Evolutionary conservation across 1,140 invertebrate genomes (phyloP).

Genomic region (Chionoecetes opilio): DNA sequence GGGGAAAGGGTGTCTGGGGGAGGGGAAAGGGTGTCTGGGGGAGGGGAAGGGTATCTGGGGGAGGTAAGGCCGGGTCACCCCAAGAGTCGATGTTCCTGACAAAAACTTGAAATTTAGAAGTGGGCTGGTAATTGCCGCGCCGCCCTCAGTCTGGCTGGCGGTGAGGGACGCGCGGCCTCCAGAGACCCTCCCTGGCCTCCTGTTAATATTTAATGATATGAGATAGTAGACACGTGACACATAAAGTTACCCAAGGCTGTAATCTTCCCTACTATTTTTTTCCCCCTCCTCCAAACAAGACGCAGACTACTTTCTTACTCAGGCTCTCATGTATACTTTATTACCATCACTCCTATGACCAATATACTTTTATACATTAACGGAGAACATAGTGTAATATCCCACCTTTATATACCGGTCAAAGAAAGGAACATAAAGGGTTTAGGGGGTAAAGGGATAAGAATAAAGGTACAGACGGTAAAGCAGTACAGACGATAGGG

Average conservation of each 20-base stretch:
- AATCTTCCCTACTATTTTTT: slow-evolving; percentile 12
- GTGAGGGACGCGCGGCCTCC: not conserved
- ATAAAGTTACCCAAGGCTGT: not conserved
- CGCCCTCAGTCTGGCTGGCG: not conserved
- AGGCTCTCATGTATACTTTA: no score
- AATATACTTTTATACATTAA: not conserved
- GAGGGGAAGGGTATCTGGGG: not conserved
- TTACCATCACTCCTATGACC: not conserved
- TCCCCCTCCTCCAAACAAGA: not conserved
- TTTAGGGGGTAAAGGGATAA: no score
- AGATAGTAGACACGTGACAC: slow-evolving; percentile 8
- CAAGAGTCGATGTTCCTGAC: not conserved
- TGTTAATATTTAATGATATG: slow-evolving; percentile 31
- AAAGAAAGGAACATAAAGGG: not conserved
- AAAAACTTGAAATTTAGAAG: slow-evolving; percentile 31
- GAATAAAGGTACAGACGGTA: not conserved
- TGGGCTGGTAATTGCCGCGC: not conserved
- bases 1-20: no score
- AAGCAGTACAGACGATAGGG: not conserved
- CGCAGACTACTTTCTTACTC: not conserved
- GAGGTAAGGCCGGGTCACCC: not conserved
- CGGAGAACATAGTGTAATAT: slow-evolving; percentile 17
- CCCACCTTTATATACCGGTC: not conserved
- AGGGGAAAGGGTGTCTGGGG: no score
- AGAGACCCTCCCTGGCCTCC: slow-evolving; percentile 23